These are phyloP conservation scores for Papilio machaon DNA, from an alignment of 1,140 invertebrate species.

Conservation along the genomic window DNA sequence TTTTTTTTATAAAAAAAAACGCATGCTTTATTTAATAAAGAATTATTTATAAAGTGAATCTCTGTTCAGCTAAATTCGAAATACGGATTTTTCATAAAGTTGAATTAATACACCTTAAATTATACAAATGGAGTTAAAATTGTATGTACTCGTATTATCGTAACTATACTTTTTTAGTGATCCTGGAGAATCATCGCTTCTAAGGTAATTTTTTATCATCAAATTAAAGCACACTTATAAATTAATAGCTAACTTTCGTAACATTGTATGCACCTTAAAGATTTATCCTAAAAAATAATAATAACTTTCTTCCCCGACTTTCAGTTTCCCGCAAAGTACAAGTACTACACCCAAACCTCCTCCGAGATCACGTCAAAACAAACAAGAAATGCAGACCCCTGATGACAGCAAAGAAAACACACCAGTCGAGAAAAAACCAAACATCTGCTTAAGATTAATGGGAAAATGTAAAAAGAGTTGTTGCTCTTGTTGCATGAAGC, in stretches of 20 bases:
- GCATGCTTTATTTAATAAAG: not conserved
- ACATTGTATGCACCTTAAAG: not conserved
- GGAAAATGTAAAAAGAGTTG: constrained; percentile 71
- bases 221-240: not conserved
- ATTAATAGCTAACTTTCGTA: not conserved
- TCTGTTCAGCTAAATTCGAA: too few species aligned
- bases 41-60: not conserved
- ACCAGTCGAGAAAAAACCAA: constrained; percentile 54
- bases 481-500: constrained; percentile 67
- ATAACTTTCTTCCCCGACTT: not conserved
- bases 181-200: constrained; percentile 55
- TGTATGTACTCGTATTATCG: not conserved
- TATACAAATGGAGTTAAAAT: not conserved
- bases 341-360: constrained; percentile 75
- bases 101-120: not conserved
- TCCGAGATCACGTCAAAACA: constrained; percentile 57
- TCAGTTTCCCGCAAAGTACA: constrained; percentile 76
- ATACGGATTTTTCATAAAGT: not conserved
- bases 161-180: constrained; percentile 53
- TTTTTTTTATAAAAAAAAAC: constrained; percentile 23
- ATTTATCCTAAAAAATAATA: not conserved
- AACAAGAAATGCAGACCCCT: constrained; percentile 49
- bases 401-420: constrained; percentile 38
- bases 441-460: constrained; percentile 67
- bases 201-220: constrained; percentile 51